Conservation (phyloP, 2,113 vertebrate genomes). For the Natator depressus region DNA sequence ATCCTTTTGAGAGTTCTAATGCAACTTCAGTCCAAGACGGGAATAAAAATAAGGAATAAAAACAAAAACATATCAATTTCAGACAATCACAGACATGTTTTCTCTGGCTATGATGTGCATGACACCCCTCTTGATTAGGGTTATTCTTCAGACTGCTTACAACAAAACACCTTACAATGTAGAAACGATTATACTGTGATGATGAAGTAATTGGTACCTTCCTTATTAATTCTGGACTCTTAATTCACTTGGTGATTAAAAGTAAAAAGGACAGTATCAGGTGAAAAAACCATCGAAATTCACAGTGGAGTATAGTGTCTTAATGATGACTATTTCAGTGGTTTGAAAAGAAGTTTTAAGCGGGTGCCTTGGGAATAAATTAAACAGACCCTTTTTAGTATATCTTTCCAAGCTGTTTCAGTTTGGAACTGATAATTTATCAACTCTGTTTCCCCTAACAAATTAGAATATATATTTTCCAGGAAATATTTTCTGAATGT, state of each 20-base stretch:
- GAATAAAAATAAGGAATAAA: background rate
- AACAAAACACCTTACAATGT: background rate
- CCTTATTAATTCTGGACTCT: background rate
- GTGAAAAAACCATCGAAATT: background rate
- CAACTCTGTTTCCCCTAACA: background rate
- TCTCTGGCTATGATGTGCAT: background rate
- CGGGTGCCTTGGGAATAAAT: constrained; percentile 34
- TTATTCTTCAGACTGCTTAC: constrained; percentile 6
- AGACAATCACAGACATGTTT: background rate
- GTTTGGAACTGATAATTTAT: constrained; percentile 22
- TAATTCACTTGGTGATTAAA: background rate
- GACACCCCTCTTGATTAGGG: background rate
- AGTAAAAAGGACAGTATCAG: background rate
- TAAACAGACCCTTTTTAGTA: background rate
- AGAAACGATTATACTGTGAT: background rate
- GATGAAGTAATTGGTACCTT: background rate
- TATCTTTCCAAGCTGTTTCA: constrained; percentile 41
- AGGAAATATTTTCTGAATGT: background rate
- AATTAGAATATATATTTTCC: constrained; percentile 13
- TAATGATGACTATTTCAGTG: background rate
- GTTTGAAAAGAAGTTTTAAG: constrained; percentile 39
- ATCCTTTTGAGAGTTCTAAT: background rate
- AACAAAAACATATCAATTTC: background rate
- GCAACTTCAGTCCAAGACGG: background rate
- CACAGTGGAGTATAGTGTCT: background rate